phyloP scores from a whole-genome alignment of 2,888 invertebrate genomes.

The Brenthis ino region DNA sequence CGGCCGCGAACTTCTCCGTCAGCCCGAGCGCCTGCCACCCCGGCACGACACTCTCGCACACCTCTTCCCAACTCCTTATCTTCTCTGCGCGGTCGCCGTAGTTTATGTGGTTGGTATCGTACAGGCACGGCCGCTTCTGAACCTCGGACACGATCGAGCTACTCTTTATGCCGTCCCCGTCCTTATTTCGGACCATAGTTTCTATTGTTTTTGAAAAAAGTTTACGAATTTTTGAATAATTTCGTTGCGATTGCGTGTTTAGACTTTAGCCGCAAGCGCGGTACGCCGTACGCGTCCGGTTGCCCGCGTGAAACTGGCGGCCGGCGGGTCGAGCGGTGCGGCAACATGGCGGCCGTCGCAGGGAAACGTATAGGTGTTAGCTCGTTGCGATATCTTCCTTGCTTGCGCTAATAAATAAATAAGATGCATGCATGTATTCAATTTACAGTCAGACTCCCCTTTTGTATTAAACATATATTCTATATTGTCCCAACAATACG shows the following conservation, averaged over 20 bases:
- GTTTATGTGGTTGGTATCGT: constrained; percentile 69
- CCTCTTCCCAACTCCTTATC: constrained; percentile 75
- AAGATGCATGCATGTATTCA: constrained; percentile 54
- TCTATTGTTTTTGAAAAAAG: constrained; percentile 3
- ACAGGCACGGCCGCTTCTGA: constrained; percentile 69
- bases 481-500: background rate
- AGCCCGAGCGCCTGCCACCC: constrained; percentile 67
- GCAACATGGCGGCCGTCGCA: constrained; percentile 68
- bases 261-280: constrained; percentile 41
- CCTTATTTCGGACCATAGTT: constrained; percentile 69
- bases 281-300: constrained; percentile 61
- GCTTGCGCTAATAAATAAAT: constrained; percentile 73
- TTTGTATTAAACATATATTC: background rate
- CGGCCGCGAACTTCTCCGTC: constrained; percentile 71
- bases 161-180: constrained; percentile 72
- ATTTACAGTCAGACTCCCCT: constrained; percentile 22
- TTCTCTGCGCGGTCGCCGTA: constrained; percentile 75
- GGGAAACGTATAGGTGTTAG: constrained; percentile 69
- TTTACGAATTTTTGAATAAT: constrained; percentile 18
- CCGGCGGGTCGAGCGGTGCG: constrained; percentile 47
- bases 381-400: constrained; percentile 65
- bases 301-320: constrained; percentile 77
- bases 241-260: constrained; percentile 45
- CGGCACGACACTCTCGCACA: constrained; percentile 72
- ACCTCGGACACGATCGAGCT: constrained; percentile 69